Percentiles rank a stretch among this genome's conserved stretches.
These are phyloP conservation scores for Drosophila conformis DNA, from an alignment of 2,888 invertebrate species.

Conservation along the genomic window DNA sequence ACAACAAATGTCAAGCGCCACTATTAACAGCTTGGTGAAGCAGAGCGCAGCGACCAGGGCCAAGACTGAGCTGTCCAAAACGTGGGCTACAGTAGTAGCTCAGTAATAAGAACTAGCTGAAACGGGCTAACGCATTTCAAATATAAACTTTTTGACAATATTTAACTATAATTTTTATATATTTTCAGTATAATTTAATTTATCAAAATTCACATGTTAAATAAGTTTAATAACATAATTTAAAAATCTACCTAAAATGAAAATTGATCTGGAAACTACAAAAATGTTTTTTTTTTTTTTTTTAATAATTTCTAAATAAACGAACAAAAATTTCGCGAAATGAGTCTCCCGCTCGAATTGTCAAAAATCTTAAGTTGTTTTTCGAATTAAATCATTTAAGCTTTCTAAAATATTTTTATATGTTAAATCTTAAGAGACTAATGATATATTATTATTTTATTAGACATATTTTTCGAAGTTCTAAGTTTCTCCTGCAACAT, in stretches of 20 bases:
- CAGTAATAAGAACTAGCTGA: neutral
- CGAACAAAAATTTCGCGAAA: neutral
- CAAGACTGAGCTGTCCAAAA: constrained; percentile 37
- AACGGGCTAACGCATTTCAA: neutral
- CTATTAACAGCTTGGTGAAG: constrained; percentile 24
- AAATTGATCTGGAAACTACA: neutral
- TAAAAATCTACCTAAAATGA: neutral
- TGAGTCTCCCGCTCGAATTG: too few species aligned
- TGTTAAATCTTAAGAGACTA: too few species aligned
- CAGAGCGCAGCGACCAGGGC: constrained; percentile 39
- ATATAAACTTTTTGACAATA: neutral
- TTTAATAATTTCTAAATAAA: neutral
- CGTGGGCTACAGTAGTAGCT: constrained; percentile 7
- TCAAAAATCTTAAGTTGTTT: too few species aligned
- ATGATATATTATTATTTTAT: too few species aligned
- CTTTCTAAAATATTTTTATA: too few species aligned
- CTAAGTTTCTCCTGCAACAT: too few species aligned
- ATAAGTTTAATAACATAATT: neutral
- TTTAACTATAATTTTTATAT: neutral
- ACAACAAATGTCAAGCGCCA: constrained; percentile 50
- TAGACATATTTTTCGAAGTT: too few species aligned
- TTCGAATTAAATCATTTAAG: too few species aligned
- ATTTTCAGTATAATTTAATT: neutral
- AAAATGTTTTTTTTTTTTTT: neutral
- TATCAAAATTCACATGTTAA: neutral